A percentile compares a stretch with the other conserved stretches of the same genome.
phyloP scores from a whole-genome alignment of 1,140 invertebrate genomes.

The Apis cerana region DNA sequence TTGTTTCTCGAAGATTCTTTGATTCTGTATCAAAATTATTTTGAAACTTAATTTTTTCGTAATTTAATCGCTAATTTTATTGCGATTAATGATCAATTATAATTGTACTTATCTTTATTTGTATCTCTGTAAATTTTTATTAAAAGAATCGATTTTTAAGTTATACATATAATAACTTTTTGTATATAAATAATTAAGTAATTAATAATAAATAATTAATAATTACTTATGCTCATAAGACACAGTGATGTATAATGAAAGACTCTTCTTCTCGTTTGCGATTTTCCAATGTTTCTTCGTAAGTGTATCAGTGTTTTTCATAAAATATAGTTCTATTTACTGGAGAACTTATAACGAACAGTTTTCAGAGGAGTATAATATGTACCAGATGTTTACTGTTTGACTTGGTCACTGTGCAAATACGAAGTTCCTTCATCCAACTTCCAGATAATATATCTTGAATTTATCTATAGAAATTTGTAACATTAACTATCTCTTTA shows the following conservation, averaged over 20 bases:
- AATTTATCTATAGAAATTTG: background rate
- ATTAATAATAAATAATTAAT: background rate
- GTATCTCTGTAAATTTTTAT: background rate
- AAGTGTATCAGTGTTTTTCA: background rate
- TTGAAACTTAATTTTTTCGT: background rate
- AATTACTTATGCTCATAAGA: background rate
- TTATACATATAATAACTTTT: no score
- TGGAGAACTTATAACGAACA: slow-evolving; percentile 24
- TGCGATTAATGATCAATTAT: background rate
- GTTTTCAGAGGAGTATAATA: slow-evolving; percentile 38
- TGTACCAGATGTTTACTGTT: slow-evolving; percentile 41
- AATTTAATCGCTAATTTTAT: background rate
- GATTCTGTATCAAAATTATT: background rate
- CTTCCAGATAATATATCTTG: slow-evolving; percentile 11
- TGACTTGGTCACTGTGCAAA: slow-evolving; percentile 29
- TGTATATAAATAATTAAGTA: background rate
- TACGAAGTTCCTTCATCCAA: background rate
- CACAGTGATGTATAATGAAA: background rate
- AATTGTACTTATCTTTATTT: background rate
- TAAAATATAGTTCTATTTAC: slow-evolving; percentile 18
- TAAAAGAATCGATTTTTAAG: background rate
- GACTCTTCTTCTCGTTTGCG: background rate
- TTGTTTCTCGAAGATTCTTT: background rate
- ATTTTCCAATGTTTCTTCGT: background rate
- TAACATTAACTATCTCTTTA: background rate